Evolutionary conservation across 2,797 vertebrate genomes (phyloP).

Genomic region (Arnoldichthys spilopterus): DNA sequence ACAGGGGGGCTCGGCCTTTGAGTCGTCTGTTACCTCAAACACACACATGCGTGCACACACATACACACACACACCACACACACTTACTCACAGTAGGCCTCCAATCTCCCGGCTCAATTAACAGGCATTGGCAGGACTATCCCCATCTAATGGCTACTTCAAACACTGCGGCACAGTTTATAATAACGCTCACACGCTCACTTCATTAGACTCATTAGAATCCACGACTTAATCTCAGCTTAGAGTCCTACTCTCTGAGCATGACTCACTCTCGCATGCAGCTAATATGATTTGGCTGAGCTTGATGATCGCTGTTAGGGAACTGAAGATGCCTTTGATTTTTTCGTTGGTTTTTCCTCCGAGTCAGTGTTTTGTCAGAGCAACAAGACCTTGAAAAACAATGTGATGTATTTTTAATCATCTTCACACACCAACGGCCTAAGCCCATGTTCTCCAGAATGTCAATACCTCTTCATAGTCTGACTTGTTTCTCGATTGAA

Average conservation of each 20-base stretch:
- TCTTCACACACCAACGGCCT: background rate
- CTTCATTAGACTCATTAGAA: slow-evolving; percentile 53
- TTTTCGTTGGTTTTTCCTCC: background rate
- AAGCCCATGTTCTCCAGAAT: background rate
- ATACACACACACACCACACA: slow-evolving; percentile 34
- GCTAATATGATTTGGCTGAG: slow-evolving; percentile 15
- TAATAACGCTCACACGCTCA: slow-evolving; percentile 40
- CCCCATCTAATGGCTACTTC: slow-evolving; percentile 65
- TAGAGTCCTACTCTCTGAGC: slow-evolving; percentile 17
- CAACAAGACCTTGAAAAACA: background rate
- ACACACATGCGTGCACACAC: slow-evolving; percentile 33
- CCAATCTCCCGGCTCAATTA: slow-evolving; percentile 62
- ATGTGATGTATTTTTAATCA: background rate
- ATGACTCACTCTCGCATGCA: slow-evolving; percentile 12
- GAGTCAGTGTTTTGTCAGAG: background rate
- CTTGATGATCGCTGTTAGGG: background rate
- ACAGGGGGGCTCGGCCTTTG: slow-evolving; percentile 63
- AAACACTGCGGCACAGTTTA: slow-evolving; percentile 63
- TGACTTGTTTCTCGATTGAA: background rate
- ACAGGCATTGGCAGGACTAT: slow-evolving; percentile 55
- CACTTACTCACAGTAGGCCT: slow-evolving; percentile 41
- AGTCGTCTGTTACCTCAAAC: slow-evolving; percentile 59
- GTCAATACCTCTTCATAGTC: no score
- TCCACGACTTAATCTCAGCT: slow-evolving; percentile 37
- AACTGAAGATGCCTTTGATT: background rate